Evolutionary conservation across 2,113 vertebrate genomes (phyloP).

Genomic region (Alosa alosa): DNA sequence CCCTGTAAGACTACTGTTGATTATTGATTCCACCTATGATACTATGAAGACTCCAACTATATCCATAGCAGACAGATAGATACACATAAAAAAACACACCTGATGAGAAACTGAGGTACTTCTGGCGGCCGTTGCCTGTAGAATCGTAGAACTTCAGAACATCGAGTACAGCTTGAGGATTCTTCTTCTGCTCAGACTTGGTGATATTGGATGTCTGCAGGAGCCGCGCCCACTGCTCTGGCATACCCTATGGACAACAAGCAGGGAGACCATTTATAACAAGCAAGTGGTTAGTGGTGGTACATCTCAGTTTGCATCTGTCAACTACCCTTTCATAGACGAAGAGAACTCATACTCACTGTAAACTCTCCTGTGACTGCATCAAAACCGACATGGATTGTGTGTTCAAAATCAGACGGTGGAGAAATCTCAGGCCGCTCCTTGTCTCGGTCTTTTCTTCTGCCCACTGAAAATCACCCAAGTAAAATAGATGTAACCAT

Average conservation of each 20-base stretch:
- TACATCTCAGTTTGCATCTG: background rate
- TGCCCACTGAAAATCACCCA: slow-evolving; percentile 52
- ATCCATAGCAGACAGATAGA: too few relatives aligned
- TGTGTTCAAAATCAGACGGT: slow-evolving; percentile 95
- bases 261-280: background rate
- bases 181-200: slow-evolving; percentile 98
- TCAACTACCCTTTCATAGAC: background rate
- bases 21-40: too few relatives aligned
- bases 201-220: slow-evolving; percentile 98
- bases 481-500: background rate
- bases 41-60: background rate
- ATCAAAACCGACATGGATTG: slow-evolving; percentile 96
- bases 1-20: background rate
- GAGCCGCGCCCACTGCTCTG: slow-evolving; percentile 95
- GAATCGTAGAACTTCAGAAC: slow-evolving; percentile 98
- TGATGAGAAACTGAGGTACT: slow-evolving; percentile 96
- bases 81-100: slow-evolving; percentile 61
- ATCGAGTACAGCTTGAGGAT: slow-evolving; percentile 95
- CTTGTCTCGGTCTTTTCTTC: slow-evolving; percentile 91
- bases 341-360: slow-evolving; percentile 70
- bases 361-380: slow-evolving; percentile 97
- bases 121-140: slow-evolving; percentile 91
- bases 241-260: slow-evolving; percentile 82
- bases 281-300: background rate
- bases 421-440: slow-evolving; percentile 96